These are phyloP conservation scores for Synchiropus splendidus DNA, from an alignment of 2,113 vertebrate species.

Conservation along the genomic window DNA sequence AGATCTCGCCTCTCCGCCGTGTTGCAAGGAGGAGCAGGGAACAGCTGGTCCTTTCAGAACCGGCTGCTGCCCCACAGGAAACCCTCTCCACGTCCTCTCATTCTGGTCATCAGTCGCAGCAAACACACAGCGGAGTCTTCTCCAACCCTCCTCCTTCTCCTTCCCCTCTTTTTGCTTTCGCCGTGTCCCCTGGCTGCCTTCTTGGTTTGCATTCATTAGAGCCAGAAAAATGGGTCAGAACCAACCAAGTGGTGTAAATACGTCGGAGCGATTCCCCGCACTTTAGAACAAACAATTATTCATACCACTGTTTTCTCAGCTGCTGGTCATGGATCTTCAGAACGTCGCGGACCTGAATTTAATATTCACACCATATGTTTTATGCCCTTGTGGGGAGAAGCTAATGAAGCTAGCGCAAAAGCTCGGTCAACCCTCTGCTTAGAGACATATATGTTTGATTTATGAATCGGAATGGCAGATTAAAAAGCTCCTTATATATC, in stretches of 20 bases:
- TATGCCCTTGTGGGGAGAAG: no score
- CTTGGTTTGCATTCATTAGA: constrained; percentile 26
- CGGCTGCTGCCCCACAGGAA: constrained; percentile 54
- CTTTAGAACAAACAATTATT: constrained; percentile 1
- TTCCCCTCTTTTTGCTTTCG: constrained; percentile 12
- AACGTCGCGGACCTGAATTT: no score
- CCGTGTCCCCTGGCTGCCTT: constrained; percentile 47
- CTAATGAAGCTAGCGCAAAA: no score
- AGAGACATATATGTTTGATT: no score
- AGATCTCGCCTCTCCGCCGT: constrained; percentile 24
- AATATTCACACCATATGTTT: no score
- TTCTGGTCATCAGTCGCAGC: constrained; percentile 41
- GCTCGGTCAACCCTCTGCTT: no score
- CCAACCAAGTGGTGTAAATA: constrained; percentile 15
- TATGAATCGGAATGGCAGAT: no score
- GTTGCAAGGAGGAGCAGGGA: constrained; percentile 35
- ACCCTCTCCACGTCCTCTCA: constrained; percentile 32
- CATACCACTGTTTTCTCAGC: no score
- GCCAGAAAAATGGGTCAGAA: constrained; percentile 15
- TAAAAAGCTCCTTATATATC: no score
- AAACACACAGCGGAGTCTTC: constrained; percentile 38
- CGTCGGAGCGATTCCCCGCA: constrained; percentile 3
- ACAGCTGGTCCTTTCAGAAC: constrained; percentile 58
- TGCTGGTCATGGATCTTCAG: no score
- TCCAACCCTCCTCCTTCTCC: constrained; percentile 9